Evolutionary conservation across 2,888 invertebrate species (phyloP), one percentile per base, ranked within the genome.

Genomic region (Ophioninae sp.): DNA sequence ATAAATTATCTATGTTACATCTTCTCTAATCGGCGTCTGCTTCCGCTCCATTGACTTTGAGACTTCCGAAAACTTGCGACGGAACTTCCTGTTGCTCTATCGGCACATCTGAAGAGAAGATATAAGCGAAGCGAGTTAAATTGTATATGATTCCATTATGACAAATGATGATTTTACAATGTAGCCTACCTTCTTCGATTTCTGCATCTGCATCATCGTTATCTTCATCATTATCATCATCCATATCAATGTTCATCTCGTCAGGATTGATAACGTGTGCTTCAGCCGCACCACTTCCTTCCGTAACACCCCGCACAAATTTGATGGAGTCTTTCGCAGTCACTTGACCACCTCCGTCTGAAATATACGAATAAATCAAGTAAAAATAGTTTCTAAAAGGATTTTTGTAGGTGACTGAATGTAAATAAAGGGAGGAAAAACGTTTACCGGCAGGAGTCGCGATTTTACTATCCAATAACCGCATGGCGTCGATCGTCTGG

Each of bases 281-380:
- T 44, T 92, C 93, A 83, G 95, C 95, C 70, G 94, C 94, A 75
- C 94, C 95, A 84, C 95, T 95, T 61, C 97, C 97, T 92, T 97
- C 97, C 10, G 97, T 97, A 93, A 97, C 97, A 64, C 98, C 97
- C 41, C 97, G 95, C 17, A 98, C 97, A 94, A 98, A 98, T 94
- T 96, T 95, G 89, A 97, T 97, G 89, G 96, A 96, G 1, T 94
- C 94, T 85, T 88, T 91, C 23, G 88, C 87, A n/a, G 84, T 87
- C 41, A 87, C 78, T 62, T 85, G 79, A 5, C 85, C 82, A 72
- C 87, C 85, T 78, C 88, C 87, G 41, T 89, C 90, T 88, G 69
- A 17, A 86, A 83, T 21, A 76, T 44, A 50, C 65, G 44, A 44
- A 64, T 57, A 6, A 57, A 77, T 82, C 44, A 56, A 70, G 30